phyloP scores from a whole-genome alignment of 1,140 invertebrate genomes.

The Diorhabda carinulata region DNA sequence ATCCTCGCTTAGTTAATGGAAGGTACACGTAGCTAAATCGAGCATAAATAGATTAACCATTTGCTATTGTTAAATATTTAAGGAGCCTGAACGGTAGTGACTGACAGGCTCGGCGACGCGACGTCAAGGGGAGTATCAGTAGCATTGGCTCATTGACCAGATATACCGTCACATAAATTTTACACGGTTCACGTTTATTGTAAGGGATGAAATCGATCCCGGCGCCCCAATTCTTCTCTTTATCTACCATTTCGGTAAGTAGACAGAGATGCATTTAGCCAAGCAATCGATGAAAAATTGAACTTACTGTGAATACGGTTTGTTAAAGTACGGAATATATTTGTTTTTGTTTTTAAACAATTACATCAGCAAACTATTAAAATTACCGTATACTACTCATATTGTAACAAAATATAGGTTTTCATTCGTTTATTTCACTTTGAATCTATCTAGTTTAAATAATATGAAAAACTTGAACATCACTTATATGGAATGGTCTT shows the following conservation, averaged over 20 bases:
- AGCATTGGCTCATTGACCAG: background rate
- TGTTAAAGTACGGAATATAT: too few species aligned
- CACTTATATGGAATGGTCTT: too few species aligned
- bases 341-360: too few species aligned
- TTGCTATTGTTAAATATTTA: conserved; percentile 1
- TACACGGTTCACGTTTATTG: background rate
- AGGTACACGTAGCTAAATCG: background rate
- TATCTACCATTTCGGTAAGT: background rate
- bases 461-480: too few species aligned
- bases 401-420: too few species aligned
- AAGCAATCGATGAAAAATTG: too few species aligned
- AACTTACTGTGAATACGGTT: too few species aligned
- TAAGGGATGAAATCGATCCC: background rate
- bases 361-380: too few species aligned
- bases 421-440: too few species aligned
- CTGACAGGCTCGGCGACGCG: background rate
- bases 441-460: too few species aligned
- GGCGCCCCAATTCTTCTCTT: background rate
- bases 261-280: too few species aligned
- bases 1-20: background rate
- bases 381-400: too few species aligned
- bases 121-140: background rate
- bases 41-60: background rate
- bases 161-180: background rate
- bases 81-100: background rate